Conservation (phyloP, 2,113 vertebrate species). For the Periophthalmus modestus region DNA sequence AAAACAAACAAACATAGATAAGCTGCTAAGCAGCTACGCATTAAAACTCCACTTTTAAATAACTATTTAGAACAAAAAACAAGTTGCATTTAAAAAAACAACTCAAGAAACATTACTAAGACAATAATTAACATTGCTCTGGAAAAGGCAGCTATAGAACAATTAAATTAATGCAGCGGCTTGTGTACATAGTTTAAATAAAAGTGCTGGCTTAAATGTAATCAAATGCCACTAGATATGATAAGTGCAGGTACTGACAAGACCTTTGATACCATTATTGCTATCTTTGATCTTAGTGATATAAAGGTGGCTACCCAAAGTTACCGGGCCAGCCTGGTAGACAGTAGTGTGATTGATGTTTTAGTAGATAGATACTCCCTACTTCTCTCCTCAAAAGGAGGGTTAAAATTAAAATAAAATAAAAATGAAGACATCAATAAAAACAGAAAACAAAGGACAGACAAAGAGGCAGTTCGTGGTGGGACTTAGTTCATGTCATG, state of each 20-base stretch:
- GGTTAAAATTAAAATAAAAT: constrained; percentile 18
- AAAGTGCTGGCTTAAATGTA: constrained; percentile 33
- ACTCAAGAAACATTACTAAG: constrained; percentile 33
- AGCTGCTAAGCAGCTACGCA: constrained; percentile 46
- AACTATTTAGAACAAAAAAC: constrained; percentile 50
- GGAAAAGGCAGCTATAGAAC: constrained; percentile 47
- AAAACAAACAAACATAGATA: constrained; percentile 29
- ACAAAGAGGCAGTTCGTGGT: constrained; percentile 47
- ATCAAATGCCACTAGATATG: constrained; percentile 46
- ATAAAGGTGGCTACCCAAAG: constrained; percentile 33
- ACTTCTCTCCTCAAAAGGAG: constrained; percentile 36
- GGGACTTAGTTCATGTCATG: constrained; percentile 65
- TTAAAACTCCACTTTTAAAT: constrained; percentile 51
- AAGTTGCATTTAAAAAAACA: constrained; percentile 25
- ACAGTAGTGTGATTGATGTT: constrained; percentile 54
- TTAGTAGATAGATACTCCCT: constrained; percentile 39
- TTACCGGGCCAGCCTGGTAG: constrained; percentile 13
- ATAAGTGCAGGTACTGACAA: constrained; percentile 44
- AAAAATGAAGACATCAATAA: constrained; percentile 23
- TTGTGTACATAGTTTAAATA: constrained; percentile 35
- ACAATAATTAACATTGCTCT: constrained; percentile 43
- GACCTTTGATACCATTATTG: constrained; percentile 59
- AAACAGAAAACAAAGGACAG: constrained; percentile 57
- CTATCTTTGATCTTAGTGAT: constrained; percentile 47
- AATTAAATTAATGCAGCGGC: constrained; percentile 42